Evolutionary conservation across 2,888 invertebrate species (phyloP).

Genomic region (Metalampra italica): DNA sequence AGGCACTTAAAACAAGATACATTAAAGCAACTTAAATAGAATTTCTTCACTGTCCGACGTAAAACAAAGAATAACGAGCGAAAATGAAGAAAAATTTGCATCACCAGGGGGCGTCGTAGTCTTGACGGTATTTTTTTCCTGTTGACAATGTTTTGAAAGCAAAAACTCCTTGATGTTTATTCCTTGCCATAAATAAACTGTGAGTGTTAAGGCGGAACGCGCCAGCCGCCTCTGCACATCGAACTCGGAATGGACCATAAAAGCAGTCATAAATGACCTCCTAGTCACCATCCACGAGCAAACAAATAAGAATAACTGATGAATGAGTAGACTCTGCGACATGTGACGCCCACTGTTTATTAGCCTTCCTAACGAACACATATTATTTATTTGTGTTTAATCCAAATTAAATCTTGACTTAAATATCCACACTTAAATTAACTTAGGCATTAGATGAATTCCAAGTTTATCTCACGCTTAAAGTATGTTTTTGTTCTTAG

Average conservation of each 20-base stretch:
- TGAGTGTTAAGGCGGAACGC: constrained; percentile 4
- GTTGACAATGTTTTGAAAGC: constrained; percentile 7
- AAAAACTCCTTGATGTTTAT: constrained; percentile 1
- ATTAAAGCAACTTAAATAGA: no score
- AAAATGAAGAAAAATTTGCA: not conserved
- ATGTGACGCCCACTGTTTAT: not conserved
- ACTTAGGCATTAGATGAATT: no score
- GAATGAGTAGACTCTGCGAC: not conserved
- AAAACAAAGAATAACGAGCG: not conserved
- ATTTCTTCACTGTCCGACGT: not conserved
- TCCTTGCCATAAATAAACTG: constrained; percentile 2
- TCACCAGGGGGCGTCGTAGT: not conserved
- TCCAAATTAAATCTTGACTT: no score
- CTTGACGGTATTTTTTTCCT: constrained; percentile 1
- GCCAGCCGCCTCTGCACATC: constrained; percentile 25
- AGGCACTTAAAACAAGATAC: no score
- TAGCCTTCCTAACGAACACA: not conserved
- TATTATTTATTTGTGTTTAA: no score
- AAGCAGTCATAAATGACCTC: constrained; percentile 48
- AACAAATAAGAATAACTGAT: constrained; percentile 31
- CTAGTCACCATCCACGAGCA: constrained; percentile 30
- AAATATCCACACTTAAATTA: no score
- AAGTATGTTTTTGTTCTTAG: no score
- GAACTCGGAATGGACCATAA: constrained; percentile 45
- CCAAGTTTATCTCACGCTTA: no score